Evolutionary conservation across 1,140 invertebrate genomes (phyloP), one percentile per base, ranked within the genome.

Genomic region (Tetramorium parvispinum): DNA sequence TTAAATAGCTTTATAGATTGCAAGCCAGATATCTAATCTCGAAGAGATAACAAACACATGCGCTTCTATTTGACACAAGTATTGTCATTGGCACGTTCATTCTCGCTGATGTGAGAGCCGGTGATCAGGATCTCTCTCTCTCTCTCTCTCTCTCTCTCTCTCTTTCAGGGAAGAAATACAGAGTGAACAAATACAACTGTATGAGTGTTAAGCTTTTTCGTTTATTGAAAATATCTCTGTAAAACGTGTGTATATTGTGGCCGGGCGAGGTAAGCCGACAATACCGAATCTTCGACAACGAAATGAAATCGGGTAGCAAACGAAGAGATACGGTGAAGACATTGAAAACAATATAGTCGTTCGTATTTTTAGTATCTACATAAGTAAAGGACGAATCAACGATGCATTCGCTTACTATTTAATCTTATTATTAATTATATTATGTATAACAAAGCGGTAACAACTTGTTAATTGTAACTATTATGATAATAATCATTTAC

Each of bases 391-490:
- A 93, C 93, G 89, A 94, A 94, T 94, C 90, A 94, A 94, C 90
- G 92, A 93, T 93, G 93, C 89, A 92, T 92, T 92, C 40, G 63
- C 91, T 93, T 93, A 91, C 89, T 91, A 89, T 92, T 93, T 94
- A 93, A 94, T 94, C 89, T 93, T 94, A 93, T 87, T 94, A 94
- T 94, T 94, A 94, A 94, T 94, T 94, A 94, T 94, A 94, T 94
- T 92, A 93, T 94, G 93, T 94, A 94, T 94, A 94, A 94, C 93
- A 94, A 94, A 94, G 94, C 94, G 93, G 93, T 94, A 94, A 94
- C 93, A 94, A 94, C 93, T 94, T 94, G 93, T 94, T 94, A 93
- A 94, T 94, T 93, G 92, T 94, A 94, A 93, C 93, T 94, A 94
- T 94, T 94, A 94, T 91, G 92, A 91, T 94, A 94, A 93, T 94